These are phyloP conservation scores for Colletes collaris DNA, from an alignment of 2,888 invertebrate species.

Conservation along the genomic window DNA sequence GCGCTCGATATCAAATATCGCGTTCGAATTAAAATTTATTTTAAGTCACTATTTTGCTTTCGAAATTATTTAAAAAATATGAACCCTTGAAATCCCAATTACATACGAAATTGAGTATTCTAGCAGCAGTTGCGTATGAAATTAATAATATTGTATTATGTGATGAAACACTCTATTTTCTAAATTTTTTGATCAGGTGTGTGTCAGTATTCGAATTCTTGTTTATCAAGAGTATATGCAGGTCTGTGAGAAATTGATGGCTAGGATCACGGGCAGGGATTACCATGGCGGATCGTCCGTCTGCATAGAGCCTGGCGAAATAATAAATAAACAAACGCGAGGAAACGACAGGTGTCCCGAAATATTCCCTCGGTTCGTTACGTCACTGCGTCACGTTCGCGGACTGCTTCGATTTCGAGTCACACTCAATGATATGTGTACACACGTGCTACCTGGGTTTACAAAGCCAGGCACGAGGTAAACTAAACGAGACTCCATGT, in stretches of 20 bases:
- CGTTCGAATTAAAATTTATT: too few relatives aligned
- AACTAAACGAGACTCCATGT: slow-evolving; percentile 66
- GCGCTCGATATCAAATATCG: too few relatives aligned
- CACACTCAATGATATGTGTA: slow-evolving; percentile 74
- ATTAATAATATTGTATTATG: too few relatives aligned
- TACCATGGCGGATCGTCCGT: slow-evolving; percentile 30
- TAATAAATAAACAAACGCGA: slow-evolving; percentile 45
- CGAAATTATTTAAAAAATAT: too few relatives aligned
- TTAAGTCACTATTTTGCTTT: too few relatives aligned
- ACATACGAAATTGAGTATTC: too few relatives aligned
- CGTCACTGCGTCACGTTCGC: slow-evolving; percentile 62
- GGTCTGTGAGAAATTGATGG: slow-evolving; percentile 40
- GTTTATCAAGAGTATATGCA: too few relatives aligned
- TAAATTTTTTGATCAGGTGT: too few relatives aligned
- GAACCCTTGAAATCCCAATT: too few relatives aligned
- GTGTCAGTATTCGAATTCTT: too few relatives aligned
- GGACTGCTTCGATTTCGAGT: slow-evolving; percentile 71
- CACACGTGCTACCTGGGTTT: slow-evolving; percentile 70
- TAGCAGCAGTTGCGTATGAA: too few relatives aligned
- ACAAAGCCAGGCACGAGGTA: slow-evolving; percentile 70
- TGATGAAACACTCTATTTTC: too few relatives aligned
- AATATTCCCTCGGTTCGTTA: slow-evolving; percentile 65
- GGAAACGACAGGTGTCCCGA: slow-evolving; percentile 22
- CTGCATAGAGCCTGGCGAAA: slow-evolving; percentile 31
- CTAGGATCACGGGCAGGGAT: slow-evolving; percentile 26